Conservation (phyloP, 1,140 invertebrate genomes). For the Hylyphantes graminicola region DNA sequence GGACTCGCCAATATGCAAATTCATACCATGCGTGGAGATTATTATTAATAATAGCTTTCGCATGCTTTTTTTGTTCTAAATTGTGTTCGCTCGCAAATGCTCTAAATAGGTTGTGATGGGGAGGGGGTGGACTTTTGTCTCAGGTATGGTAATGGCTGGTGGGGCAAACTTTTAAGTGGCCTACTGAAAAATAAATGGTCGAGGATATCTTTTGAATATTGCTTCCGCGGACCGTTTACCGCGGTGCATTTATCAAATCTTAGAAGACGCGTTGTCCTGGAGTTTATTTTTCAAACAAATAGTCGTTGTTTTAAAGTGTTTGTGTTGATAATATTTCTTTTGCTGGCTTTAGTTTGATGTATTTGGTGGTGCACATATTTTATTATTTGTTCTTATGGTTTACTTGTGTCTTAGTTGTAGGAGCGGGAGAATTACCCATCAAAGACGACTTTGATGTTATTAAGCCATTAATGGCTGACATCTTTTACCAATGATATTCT, state of each 20-base stretch:
- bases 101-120: conserved; percentile 11
- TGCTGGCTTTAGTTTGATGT: no score
- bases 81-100: conserved; percentile 8
- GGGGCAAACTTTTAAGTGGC: conserved; percentile 53
- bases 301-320: no score
- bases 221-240: background rate
- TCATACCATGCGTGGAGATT: conserved; percentile 41
- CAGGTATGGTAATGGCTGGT: conserved; percentile 45
- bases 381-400: no score
- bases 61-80: conserved; percentile 20
- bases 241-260: conserved; percentile 40
- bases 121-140: conserved; percentile 6
- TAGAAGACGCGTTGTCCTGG: background rate
- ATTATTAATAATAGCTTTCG: conserved; percentile 59
- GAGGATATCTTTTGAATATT: conserved; percentile 11
- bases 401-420: no score
- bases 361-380: no score
- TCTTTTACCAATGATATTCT: no score
- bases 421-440: no score
- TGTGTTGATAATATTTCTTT: no score
- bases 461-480: no score
- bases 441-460: no score
- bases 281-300: no score
- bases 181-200: conserved; percentile 55
- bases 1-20: conserved; percentile 53